Evolutionary conservation across 2,888 invertebrate genomes (phyloP).

Genomic region (Drosophila atroscutellata): DNA sequence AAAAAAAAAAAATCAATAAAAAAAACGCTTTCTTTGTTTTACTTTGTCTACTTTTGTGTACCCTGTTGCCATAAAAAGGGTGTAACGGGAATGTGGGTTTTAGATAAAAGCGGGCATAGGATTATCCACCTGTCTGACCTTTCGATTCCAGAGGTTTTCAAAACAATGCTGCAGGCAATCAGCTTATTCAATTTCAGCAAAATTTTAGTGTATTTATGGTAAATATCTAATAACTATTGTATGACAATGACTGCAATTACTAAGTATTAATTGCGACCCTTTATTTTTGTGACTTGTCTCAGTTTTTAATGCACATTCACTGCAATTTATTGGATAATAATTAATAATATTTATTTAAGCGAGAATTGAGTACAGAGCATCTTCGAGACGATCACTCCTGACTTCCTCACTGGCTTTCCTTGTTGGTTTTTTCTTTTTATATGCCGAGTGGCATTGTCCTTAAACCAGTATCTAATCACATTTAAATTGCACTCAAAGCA

Average conservation of each 20-base stretch:
- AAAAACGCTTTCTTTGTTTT: constrained; percentile 29
- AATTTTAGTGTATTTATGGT: no score
- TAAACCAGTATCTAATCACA: constrained; percentile 73
- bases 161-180: not conserved
- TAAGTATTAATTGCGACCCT: no score
- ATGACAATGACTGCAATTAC: no score
- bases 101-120: not conserved
- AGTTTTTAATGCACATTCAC: no score
- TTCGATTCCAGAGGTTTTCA: not conserved
- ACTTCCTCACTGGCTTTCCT: not conserved
- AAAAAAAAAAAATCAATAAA: constrained; percentile 19
- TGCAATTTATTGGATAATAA: not conserved
- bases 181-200: not conserved
- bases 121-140: not conserved
- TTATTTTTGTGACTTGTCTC: no score
- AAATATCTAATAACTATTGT: no score
- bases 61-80: not conserved
- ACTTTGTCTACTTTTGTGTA: constrained; percentile 16
- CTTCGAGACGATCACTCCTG: not conserved
- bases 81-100: not conserved
- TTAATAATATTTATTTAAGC: not conserved
- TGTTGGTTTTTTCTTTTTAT: constrained; percentile 14
- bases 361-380: not conserved
- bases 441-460: constrained; percentile 28
- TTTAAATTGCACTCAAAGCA: constrained; percentile 73